Base-by-base conservation (phyloP, 2,113 vertebrate genomes). In the Eubucco bourcierii region DNA sequence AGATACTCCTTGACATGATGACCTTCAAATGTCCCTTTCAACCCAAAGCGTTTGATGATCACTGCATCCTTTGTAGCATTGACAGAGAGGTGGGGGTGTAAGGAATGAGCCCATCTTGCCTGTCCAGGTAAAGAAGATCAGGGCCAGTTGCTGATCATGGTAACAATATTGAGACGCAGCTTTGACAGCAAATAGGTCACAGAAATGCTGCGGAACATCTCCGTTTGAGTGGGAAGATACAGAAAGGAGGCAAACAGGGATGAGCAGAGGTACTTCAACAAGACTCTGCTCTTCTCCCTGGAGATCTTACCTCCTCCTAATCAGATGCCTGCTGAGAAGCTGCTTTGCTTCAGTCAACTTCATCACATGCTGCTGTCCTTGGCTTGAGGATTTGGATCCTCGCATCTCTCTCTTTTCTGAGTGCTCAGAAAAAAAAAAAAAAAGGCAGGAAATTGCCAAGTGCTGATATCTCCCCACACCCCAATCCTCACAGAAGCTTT, bases 41-140 rank as follows among this genome's bases (percentile, higher is more conserved):
- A 41, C 19, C 44, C 34, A 24, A 65, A 33, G 20, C 18, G 10
- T 12, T 60, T 21, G 1, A 4, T 33, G 23, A 29, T 63, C 29
- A 41, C 37, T 3, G 2, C 39, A 20, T 28, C 24, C 29, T 7
- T 39, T 8, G n/a, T n/a, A 20, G 34, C n/a, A 14, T 33, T 50
- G 23, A 4, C 7, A 0, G 7, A 9, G 37, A 41, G 19, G 29
- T 4, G 8, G 9, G 2, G 2, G 8, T 8, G 18, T 3, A 37
- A 39, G 21, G 28, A 63, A 9, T 21, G 29, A 66, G 39, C 29
- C 29, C 55, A 4, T 37, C 47, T 29, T 37, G 46, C 17, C 61
- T 56, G 10, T 15, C 37, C 23, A 14, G n/a, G 28, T 13, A 50
- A 66, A 20, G 0, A 1, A 17, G 10, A 14, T 46, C 27, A 5